Percentiles rank a stretch among this genome's conserved stretches.
phyloP scores from a whole-genome alignment of 2,797 vertebrate species.

The Catostomus latipinnis region DNA sequence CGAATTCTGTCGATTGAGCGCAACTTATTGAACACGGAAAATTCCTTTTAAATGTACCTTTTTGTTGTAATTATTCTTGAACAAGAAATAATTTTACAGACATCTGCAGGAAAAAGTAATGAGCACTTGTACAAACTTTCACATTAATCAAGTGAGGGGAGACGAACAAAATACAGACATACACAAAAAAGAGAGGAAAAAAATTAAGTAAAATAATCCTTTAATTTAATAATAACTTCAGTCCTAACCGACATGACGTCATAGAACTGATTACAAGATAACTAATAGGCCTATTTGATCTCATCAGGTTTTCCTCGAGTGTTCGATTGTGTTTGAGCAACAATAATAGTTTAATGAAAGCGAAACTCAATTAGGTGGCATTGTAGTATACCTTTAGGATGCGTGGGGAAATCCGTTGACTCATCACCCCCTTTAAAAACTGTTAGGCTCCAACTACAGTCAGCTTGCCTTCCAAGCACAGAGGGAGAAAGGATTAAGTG shows the following conservation, averaged over 20 bases:
- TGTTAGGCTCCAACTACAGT: too few relatives aligned
- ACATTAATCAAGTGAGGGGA: too few relatives aligned
- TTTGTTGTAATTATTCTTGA: too few relatives aligned
- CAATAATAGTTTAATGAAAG: constrained; percentile 7
- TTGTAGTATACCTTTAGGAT: constrained; percentile 2
- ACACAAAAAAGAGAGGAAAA: background rate
- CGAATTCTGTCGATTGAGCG: too few relatives aligned
- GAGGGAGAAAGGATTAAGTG: background rate
- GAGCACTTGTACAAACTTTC: too few relatives aligned
- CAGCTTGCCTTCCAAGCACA: background rate
- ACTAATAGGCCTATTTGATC: background rate
- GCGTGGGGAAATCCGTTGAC: constrained; percentile 35
- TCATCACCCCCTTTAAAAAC: background rate
- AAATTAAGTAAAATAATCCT: background rate
- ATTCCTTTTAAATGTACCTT: too few relatives aligned
- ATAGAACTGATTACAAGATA: background rate
- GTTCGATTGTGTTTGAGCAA: background rate
- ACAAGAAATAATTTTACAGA: too few relatives aligned
- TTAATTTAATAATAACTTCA: background rate
- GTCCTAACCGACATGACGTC: background rate
- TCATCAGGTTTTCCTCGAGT: background rate
- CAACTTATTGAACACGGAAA: too few relatives aligned
- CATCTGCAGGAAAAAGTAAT: too few relatives aligned
- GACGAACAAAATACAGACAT: too few relatives aligned
- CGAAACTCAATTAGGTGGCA: constrained; percentile 4